These are phyloP conservation scores for Cynopterus sphinx DNA, from an alignment of 2,797 vertebrate species.

Conservation along the genomic window DNA sequence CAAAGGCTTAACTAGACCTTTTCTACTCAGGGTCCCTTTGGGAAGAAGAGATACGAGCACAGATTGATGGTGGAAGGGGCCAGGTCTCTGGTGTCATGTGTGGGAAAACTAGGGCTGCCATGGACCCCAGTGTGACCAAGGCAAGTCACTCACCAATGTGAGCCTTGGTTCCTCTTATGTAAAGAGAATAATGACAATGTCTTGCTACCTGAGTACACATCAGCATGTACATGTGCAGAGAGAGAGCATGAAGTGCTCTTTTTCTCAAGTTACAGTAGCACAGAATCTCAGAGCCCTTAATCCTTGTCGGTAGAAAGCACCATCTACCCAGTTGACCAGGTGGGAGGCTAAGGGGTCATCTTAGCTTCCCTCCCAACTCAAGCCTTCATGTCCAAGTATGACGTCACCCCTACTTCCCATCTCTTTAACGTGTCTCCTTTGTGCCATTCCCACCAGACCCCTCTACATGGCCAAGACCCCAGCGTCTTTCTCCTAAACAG, in stretches of 20 bases:
- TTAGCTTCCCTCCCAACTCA: not conserved
- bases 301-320: not conserved
- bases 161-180: not conserved
- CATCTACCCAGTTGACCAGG: not conserved
- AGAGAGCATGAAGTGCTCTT: not conserved
- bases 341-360: not conserved
- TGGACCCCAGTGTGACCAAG: accelerated
- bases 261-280: not conserved
- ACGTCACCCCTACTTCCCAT: accelerated
- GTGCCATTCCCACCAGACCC: not conserved
- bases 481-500: not conserved
- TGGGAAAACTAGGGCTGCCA: not conserved
- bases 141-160: not conserved
- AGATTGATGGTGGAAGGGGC: not conserved
- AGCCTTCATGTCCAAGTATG: not conserved
- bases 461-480: not conserved
- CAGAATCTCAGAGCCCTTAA: not conserved
- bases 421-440: not conserved
- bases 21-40: not conserved
- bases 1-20: not conserved
- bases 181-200: not conserved
- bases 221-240: not conserved
- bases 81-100: not conserved
- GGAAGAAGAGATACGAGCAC: not conserved
- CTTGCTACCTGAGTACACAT: too few relatives aligned